A percentile compares a stretch with the other conserved stretches of the same genome.
phyloP scores from a whole-genome alignment of 2,888 invertebrate genomes.

The Strigamia maritima region DNA sequence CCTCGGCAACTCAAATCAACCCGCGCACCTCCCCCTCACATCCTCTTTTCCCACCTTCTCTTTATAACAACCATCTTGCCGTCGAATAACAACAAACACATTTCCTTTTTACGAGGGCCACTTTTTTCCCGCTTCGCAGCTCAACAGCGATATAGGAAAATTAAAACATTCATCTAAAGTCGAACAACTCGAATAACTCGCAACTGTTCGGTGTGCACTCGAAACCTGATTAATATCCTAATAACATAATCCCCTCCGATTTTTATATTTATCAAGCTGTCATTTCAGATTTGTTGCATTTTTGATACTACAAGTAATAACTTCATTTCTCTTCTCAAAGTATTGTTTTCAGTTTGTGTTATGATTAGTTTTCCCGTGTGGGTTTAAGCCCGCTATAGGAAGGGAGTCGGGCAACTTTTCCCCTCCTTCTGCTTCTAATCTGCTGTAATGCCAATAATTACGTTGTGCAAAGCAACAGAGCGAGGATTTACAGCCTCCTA shows the following conservation, averaged over 20 bases:
- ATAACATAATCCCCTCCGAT: not conserved
- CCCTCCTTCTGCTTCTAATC: slow-evolving; percentile 29
- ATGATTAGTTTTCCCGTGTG: slow-evolving; percentile 9
- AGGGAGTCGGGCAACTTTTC: not conserved
- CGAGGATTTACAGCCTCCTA: slow-evolving; percentile 21
- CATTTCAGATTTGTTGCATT: no score
- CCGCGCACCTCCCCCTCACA: not conserved
- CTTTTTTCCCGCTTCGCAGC: not conserved
- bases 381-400: not conserved
- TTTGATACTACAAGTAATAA: not conserved
- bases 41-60: slow-evolving; percentile 8
- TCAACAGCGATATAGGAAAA: not conserved
- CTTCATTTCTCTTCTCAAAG: not conserved
- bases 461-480: slow-evolving; percentile 34
- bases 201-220: no score
- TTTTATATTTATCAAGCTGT: not conserved
- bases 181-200: not conserved
- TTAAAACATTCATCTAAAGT: slow-evolving; percentile 18
- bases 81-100: not conserved
- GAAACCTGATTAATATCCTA: not conserved
- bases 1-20: slow-evolving; percentile 9
- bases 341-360: slow-evolving; percentile 15
- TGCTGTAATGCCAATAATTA: slow-evolving; percentile 32
- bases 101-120: not conserved
- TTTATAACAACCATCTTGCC: not conserved